Base-by-base conservation (phyloP, 2,888 invertebrate genomes). In the Pseudoips prasinana region DNA sequence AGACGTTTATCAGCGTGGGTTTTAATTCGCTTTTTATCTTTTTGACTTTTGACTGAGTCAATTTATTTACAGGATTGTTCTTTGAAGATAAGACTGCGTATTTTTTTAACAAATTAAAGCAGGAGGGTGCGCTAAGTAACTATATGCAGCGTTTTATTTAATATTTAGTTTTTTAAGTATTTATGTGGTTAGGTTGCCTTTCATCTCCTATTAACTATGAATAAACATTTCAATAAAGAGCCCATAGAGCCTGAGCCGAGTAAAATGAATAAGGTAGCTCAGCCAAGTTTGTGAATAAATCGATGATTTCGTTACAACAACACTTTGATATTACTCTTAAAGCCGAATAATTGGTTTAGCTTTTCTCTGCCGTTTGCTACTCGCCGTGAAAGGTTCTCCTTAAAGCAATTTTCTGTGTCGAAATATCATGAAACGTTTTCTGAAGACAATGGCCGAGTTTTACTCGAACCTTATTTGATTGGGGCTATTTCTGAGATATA, bases 261-360 rank as follows among this genome's bases (percentile, higher is more conserved):
- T n/a, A n/a, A 14, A 14, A 14, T 3, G 14, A 14, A 14, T 14
- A 14, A 14, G 5, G 2, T 14, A 2, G 5, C 14, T n/a, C n/a
- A n/a, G 5, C 14, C 14, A 14, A 14, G 5, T 14, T 14, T 5
- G 20, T 31, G 43, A 48, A 43, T 41, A 43, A 33, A 37, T 37
- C 44, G 18, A 22, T 38, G 39, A 54, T 25, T 35, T 41, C 25
- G 39, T 57, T 48, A 43, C 10, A 38, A 33, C 33, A 46, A 43
- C 39, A 36, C 51, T 50, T 51, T 47, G 42, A 43, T 58, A 44
- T 53, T 51, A 60, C 44, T 51, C 39, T 50, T 40, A 47, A 35
- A 46, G 38, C 33, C 29, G 38, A 58, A 58, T 77, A 77, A 82
- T 80, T 76, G 62, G 53, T 70, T 80, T 76, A 73, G 64, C 66